Percentiles rank a stretch among this genome's conserved stretches.
Evolutionary conservation across 2,888 invertebrate species (phyloP).

Genomic region (Dryococelus australis): DNA sequence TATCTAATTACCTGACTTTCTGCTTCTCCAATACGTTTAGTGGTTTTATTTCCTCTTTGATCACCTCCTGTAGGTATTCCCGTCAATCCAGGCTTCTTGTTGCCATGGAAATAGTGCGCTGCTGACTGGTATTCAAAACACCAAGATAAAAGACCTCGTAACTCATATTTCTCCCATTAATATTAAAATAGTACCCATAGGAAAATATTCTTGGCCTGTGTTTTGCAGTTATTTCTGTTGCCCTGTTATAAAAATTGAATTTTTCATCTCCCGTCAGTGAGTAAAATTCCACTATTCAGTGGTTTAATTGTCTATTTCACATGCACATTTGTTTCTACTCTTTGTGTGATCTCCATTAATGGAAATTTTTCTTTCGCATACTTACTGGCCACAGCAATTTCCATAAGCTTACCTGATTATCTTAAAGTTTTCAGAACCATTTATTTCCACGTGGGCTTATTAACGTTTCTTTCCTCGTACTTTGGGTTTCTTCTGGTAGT

Average conservation of each 20-base stretch:
- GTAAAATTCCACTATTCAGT: background rate
- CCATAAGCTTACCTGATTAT: background rate
- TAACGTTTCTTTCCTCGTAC: background rate
- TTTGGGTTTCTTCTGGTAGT: background rate
- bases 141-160: background rate
- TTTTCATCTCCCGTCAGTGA: background rate
- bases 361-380: background rate
- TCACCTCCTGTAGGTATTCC: background rate
- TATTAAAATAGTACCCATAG: background rate
- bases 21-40: background rate
- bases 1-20: background rate
- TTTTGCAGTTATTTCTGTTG: background rate
- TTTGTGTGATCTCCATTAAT: constrained; percentile 5
- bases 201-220: constrained; percentile 2
- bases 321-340: background rate
- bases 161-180: background rate
- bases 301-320: background rate
- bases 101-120: background rate
- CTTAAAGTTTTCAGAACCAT: background rate
- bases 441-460: background rate
- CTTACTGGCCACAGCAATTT: background rate
- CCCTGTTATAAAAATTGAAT: background rate
- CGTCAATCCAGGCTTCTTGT: background rate
- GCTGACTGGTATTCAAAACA: background rate
- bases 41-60: background rate